Conservation (phyloP, 2,888 invertebrate genomes). For the Formica aserva region DNA sequence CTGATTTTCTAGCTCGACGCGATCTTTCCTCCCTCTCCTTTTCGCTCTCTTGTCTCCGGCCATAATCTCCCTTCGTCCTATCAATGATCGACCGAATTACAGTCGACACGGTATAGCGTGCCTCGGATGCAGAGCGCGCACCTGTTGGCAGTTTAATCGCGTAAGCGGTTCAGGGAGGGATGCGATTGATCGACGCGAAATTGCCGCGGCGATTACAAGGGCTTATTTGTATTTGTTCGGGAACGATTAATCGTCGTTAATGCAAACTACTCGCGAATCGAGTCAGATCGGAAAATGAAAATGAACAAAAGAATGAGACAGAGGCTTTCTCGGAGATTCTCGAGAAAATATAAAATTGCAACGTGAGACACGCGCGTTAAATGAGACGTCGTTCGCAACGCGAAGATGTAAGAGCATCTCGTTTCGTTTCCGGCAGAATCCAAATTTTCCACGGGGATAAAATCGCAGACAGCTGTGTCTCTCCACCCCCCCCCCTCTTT, state of each 20-base stretch:
- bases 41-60: slow-evolving; percentile 3
- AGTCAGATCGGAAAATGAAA: not conserved
- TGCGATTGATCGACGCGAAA: slow-evolving; percentile 44
- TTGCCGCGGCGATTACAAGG: slow-evolving; percentile 11
- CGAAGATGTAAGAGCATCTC: slow-evolving; percentile 5
- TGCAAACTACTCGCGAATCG: slow-evolving; percentile 8
- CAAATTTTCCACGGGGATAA: slow-evolving; percentile 40
- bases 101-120: slow-evolving; percentile 7
- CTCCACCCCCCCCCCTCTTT: not conserved
- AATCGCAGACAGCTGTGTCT: slow-evolving; percentile 35
- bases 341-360: not conserved
- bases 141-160: slow-evolving; percentile 52
- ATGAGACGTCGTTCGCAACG: not conserved
- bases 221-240: slow-evolving; percentile 12
- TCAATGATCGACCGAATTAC: slow-evolving; percentile 51
- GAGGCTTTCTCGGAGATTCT: not conserved
- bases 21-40: slow-evolving; percentile 55
- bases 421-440: slow-evolving; percentile 16
- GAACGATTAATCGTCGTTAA: slow-evolving; percentile 40
- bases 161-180: slow-evolving; percentile 21
- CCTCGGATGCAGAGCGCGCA: slow-evolving; percentile 40
- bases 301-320: not conserved
- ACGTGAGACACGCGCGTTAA: not conserved
- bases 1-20: slow-evolving; percentile 72
- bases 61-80: slow-evolving; percentile 21